phyloP scores from a whole-genome alignment of 2,797 vertebrate species.

The Morelia viridis region DNA sequence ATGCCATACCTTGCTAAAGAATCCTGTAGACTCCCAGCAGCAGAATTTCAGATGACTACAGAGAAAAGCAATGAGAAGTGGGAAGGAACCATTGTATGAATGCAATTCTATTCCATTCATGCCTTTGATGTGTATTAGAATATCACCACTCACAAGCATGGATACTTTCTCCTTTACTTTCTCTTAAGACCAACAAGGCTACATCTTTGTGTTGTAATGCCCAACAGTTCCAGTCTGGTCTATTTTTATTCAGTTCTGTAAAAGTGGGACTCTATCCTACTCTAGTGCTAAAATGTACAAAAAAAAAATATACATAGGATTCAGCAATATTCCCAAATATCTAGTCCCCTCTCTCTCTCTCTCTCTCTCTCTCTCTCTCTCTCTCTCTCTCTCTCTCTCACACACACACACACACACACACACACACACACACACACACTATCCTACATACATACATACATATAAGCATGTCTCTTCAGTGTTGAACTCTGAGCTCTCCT shows the following conservation, averaged over 20 bases:
- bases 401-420: background rate
- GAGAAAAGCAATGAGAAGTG: background rate
- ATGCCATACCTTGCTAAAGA: no score
- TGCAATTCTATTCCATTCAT: background rate
- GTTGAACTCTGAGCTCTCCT: no score
- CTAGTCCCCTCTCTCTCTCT: background rate
- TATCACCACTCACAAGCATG: background rate
- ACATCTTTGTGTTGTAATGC: background rate
- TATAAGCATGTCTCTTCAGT: no score
- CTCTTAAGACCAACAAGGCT: background rate
- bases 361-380: background rate
- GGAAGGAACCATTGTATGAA: background rate
- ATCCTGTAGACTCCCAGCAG: background rate
- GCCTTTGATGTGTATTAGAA: background rate
- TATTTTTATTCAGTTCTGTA: background rate
- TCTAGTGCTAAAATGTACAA: background rate
- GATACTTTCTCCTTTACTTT: background rate
- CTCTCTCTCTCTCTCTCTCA: no score
- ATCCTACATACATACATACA: no score
- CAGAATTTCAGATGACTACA: background rate
- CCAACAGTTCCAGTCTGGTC: background rate
- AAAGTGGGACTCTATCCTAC: background rate
- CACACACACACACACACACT: background rate
- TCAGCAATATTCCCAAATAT: background rate
- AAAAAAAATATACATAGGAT: no score